Evolutionary conservation across 1,140 invertebrate genomes (phyloP).

Genomic region (Heliconius nattereri): DNA sequence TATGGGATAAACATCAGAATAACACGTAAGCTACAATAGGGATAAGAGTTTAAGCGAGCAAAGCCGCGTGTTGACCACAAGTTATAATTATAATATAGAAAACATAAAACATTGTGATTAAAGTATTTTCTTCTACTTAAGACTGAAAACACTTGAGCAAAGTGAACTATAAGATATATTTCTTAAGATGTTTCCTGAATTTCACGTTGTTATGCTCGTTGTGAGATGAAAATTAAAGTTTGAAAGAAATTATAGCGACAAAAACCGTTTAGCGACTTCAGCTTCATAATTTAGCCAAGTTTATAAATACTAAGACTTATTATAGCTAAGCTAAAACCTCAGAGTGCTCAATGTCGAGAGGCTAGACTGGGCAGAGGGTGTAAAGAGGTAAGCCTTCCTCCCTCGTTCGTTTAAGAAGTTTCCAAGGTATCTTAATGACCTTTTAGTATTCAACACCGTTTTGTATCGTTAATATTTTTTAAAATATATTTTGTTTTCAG

Average conservation of each 20-base stretch:
- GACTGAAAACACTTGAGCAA: background rate
- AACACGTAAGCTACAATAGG: no score
- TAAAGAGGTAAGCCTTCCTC: conserved; percentile 35
- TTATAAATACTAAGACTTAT: conserved; percentile 33
- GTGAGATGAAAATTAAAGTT: conserved; percentile 7
- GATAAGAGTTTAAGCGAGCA: no score
- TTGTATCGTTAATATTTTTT: background rate
- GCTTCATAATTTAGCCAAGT: conserved; percentile 25
- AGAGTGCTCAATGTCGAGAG: conserved; percentile 34
- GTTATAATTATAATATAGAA: background rate
- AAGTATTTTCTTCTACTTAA: background rate
- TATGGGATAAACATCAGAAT: no score
- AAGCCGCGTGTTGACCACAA: background rate
- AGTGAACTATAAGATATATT: conserved; percentile 7
- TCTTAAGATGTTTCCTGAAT: conserved; percentile 11
- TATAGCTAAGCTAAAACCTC: conserved; percentile 24
- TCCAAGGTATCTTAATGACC: conserved; percentile 28
- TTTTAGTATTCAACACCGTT: conserved; percentile 32
- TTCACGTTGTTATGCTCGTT: conserved; percentile 5
- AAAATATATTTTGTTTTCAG: background rate
- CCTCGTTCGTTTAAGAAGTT: conserved; percentile 31
- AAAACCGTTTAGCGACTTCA: conserved; percentile 16
- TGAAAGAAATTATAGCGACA: conserved; percentile 2
- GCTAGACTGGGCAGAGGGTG: conserved; percentile 32
- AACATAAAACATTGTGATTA: background rate